Base-by-base conservation (phyloP, 1,140 invertebrate species). In the Lepidotrigona ventralis region DNA sequence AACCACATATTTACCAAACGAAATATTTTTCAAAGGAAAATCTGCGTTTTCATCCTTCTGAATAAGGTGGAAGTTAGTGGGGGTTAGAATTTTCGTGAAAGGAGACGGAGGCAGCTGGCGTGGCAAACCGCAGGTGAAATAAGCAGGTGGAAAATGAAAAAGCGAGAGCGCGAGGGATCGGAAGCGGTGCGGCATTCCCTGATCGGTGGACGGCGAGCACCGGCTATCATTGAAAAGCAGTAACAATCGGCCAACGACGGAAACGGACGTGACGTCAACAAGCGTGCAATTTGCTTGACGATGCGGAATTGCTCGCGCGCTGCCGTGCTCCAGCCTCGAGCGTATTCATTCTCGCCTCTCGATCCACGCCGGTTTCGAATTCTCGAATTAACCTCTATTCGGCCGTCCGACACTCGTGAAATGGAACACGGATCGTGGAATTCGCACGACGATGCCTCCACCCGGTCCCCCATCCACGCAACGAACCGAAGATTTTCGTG, bases 191-290 rank as follows among this genome's bases (percentile, higher is more conserved):
- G 21, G 14, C 64, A 33, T 83, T 70, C 51, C 68, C 66, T 39
- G 70, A 56, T 66, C 39, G 29, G 69, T 21, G 14, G 9, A 29
- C 29, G 17, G 29, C 29, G 39, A 46, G 6, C 29, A 12, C n/a
- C 26, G 54, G 56, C 60, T 83, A 87, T 91, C 89, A 79, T 86
- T 69, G 86, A 83, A 86, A 90, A 90, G 88, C 87, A 86, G 90
- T 90, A 90, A 90, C 90, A 89, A 91, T 91, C 89, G 90, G 68
- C 80, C 73, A 64, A 21, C 78, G 79, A 85, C 86, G 89, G 85
- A 86, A 91, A 80, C 89, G 89, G 86, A 91, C 89, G 86, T 88
- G 87, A 90, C 88, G 89, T 90, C 90, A 87, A 90, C 89, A 89
- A 86, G 85, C 86, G 86, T 72, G 83, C 90, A 91, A 91, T 91